Conservation (phyloP, 30 jellyfish, hydroid and myxozoan genomes). For the Turritopsis dohrnii region DNA sequence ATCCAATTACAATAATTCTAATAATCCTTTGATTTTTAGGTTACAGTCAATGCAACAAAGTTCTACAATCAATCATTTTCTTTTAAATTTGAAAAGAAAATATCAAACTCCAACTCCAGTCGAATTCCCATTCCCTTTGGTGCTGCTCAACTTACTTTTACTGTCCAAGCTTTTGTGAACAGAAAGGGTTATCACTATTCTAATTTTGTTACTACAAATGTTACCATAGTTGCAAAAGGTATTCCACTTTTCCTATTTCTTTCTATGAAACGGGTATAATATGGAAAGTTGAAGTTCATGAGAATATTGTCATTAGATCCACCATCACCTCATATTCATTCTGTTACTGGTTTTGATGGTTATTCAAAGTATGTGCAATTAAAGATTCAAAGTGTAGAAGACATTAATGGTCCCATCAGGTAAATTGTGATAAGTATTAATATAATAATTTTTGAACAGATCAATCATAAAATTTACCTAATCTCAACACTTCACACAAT, state of each 20-base stretch:
- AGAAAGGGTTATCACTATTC: not conserved
- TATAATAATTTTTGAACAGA: too few relatives aligned
- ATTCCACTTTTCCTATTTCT: not conserved
- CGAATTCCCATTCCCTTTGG: not conserved
- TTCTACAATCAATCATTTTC: not conserved
- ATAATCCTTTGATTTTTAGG: not conserved
- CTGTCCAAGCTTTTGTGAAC: not conserved
- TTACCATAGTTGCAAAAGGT: not conserved
- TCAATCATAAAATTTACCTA: too few relatives aligned
- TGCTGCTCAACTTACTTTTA: not conserved
- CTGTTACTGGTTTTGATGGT: not conserved
- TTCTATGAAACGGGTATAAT: not conserved
- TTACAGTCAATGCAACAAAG: not conserved
- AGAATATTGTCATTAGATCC: not conserved
- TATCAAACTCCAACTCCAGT: too few relatives aligned
- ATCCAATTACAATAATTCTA: not conserved
- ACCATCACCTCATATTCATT: not conserved
- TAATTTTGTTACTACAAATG: not conserved
- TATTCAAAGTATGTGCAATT: not conserved
- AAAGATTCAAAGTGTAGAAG: not conserved
- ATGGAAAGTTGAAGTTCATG: not conserved
- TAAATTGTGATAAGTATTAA: not conserved
- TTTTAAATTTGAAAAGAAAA: too few relatives aligned
- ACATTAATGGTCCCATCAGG: not conserved
- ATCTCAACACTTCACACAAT: too few relatives aligned